Conservation (phyloP, 2,113 vertebrate genomes). For the Microtus montanus region DNA sequence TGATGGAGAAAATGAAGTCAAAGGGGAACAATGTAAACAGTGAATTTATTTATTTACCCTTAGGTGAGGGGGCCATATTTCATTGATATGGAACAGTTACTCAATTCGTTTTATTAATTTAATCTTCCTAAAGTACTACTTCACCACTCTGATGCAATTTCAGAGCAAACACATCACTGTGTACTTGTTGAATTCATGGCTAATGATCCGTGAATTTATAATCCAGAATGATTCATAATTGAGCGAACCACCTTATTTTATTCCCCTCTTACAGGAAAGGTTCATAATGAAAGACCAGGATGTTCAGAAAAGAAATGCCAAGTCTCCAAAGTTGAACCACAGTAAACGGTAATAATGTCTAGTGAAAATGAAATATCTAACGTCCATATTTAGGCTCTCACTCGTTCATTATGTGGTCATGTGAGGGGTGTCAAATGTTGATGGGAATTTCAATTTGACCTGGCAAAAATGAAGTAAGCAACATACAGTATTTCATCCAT, state of each 20-base stretch:
- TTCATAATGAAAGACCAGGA: conserved; percentile 11
- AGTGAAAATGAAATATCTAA: conserved; percentile 66
- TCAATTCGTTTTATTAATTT: conserved; percentile 82
- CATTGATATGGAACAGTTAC: conserved; percentile 79
- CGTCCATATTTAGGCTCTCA: conserved; percentile 52
- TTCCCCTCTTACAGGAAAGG: neutral
- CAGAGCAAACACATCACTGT: conserved; percentile 77
- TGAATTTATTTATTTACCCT: conserved; percentile 82
- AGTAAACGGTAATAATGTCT: conserved; percentile 44
- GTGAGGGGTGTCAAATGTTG: conserved; percentile 67
- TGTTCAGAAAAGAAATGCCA: conserved; percentile 59
- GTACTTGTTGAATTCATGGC: conserved; percentile 77
- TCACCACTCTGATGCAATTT: conserved; percentile 77
- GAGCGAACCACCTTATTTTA: conserved; percentile 67
- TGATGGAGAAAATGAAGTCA: conserved; percentile 77
- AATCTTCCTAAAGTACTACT: conserved; percentile 75
- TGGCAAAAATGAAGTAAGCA: conserved; percentile 80
- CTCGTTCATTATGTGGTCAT: conserved; percentile 67
- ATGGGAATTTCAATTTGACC: conserved; percentile 80
- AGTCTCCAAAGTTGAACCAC: conserved; percentile 57
- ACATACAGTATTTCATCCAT: conserved; percentile 73
- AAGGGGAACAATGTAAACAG: conserved; percentile 82
- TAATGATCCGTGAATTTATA: conserved; percentile 74
- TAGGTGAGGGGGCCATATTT: conserved; percentile 73
- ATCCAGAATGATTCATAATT: conserved; percentile 76